These are phyloP conservation scores for Brachionus rotundiformis DNA, from an alignment of 1,140 invertebrate genomes.

Conservation along the genomic window DNA sequence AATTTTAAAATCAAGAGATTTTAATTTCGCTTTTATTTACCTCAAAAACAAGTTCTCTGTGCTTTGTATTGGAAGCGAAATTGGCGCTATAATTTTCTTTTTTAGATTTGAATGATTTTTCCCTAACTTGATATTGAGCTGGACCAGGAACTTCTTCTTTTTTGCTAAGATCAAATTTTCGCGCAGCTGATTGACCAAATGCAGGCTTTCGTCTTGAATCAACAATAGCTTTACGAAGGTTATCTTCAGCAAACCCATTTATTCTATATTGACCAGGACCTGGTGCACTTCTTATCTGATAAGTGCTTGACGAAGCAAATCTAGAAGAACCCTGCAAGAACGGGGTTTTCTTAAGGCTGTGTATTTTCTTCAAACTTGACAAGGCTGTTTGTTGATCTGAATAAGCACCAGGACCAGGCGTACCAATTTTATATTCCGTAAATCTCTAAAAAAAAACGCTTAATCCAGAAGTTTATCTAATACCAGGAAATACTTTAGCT, in stretches of 20 bases:
- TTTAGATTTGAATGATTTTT: conserved; percentile 55
- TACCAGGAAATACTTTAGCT: conserved; percentile 61
- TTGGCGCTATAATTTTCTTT: conserved; percentile 57
- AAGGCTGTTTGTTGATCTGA: conserved; percentile 62
- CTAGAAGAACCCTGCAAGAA: conserved; percentile 62
- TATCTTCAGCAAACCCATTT: conserved; percentile 62
- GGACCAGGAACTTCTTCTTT: conserved; percentile 56
- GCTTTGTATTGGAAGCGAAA: conserved; percentile 58
- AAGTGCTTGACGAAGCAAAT: conserved; percentile 54
- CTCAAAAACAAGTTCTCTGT: conserved; percentile 53
- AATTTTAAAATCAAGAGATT: no score
- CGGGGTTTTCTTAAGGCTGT: conserved; percentile 62
- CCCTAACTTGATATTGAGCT: conserved; percentile 50
- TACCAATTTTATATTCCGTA: conserved; percentile 53
- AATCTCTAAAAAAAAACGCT: no score
- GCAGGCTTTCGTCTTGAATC: conserved; percentile 59
- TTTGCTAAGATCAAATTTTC: conserved; percentile 55
- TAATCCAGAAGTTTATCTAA: no score
- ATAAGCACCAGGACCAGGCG: conserved; percentile 61
- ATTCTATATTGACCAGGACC: conserved; percentile 63
- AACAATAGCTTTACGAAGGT: conserved; percentile 61
- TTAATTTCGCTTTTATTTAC: conserved; percentile 53
- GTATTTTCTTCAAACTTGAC: conserved; percentile 57
- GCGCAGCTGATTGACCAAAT: conserved; percentile 59
- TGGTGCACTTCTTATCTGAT: conserved; percentile 52